Base-by-base conservation (phyloP, 1,140 invertebrate species). In the Drosophila kurseongensis region DNA sequence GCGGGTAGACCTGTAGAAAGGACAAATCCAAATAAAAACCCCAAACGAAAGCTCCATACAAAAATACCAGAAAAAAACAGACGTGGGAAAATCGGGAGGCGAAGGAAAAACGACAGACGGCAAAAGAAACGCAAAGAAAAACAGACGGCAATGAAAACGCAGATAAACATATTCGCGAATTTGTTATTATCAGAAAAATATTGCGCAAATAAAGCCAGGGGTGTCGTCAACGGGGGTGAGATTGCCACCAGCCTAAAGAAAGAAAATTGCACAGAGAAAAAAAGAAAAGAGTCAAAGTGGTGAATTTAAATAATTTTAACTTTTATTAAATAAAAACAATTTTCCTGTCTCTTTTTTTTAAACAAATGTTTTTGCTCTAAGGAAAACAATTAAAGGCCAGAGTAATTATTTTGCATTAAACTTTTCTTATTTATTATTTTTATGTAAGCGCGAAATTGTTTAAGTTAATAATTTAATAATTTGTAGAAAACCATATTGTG, bases 101-200 rank as follows among this genome's bases (percentile, higher is more conserved):
- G 32, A 45, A 44, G 36, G 35, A 38, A 57, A 65, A 47, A 2
- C 14, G 44, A 16, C 29, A 59, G 23, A 48, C 68, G 55, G 52
- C 48, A 47, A 52, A 45, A 51, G 58, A 40, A 63, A 14, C 27
- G 36, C 29, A 47, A 55, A 42, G 36, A 32, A 67, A 83, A 83
- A 58, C 51, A 82, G 76, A 79, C 62, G 80, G 59, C 79, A 88
- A 83, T 88, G 73, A 84, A 88, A 89, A 88, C 80, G 76, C 79
- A 88, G 80, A 88, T 88, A 88, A 88, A 88, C 83, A 88, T 88
- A 88, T 88, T 88, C 83, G 83, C 83, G 83, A 88, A 89, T 88
- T 88, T 89, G 83, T 88, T 88, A 88, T 88, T 88, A 88, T 88
- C 84, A 88, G 80, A 80, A 89, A 88, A 88, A 88, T 88, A 88